Evolutionary conservation across 2,113 vertebrate genomes (phyloP).

Genomic region (Penelope pileata): DNA sequence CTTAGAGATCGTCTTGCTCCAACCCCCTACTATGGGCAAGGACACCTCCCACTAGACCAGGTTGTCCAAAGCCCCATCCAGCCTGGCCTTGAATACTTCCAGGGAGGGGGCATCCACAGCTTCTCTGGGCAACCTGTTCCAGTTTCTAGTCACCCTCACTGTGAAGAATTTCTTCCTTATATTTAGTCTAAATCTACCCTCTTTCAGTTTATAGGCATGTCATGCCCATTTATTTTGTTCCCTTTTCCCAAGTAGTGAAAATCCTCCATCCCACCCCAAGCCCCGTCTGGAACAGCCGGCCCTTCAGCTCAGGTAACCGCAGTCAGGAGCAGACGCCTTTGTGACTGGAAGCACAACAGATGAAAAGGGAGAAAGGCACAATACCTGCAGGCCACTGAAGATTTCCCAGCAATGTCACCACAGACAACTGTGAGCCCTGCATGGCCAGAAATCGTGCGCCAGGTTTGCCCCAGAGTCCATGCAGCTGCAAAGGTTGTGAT

Average conservation of each 20-base stretch:
- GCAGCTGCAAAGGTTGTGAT: accelerated
- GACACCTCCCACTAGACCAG: too few relatives aligned
- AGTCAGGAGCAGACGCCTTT: background rate
- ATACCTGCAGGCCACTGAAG: background rate
- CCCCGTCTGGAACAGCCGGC: background rate
- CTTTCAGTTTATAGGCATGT: too few relatives aligned
- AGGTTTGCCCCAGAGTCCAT: background rate
- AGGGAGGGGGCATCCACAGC: too few relatives aligned
- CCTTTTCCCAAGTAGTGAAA: background rate
- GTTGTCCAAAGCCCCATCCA: too few relatives aligned
- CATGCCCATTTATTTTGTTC: background rate
- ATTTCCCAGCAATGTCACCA: background rate
- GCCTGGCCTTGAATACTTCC: too few relatives aligned
- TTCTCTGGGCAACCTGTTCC: too few relatives aligned
- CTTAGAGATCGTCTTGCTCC: too few relatives aligned
- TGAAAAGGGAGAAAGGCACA: background rate
- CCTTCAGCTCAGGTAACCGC: background rate
- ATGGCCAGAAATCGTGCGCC: background rate
- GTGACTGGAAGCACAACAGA: background rate
- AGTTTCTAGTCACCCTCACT: too few relatives aligned
- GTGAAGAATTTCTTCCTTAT: too few relatives aligned
- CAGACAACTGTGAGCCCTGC: background rate
- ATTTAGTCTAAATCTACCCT: too few relatives aligned
- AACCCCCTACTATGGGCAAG: too few relatives aligned
- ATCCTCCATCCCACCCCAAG: background rate